Evolutionary conservation across 2,113 vertebrate genomes (phyloP).

Genomic region (Cynocephalus volans): DNA sequence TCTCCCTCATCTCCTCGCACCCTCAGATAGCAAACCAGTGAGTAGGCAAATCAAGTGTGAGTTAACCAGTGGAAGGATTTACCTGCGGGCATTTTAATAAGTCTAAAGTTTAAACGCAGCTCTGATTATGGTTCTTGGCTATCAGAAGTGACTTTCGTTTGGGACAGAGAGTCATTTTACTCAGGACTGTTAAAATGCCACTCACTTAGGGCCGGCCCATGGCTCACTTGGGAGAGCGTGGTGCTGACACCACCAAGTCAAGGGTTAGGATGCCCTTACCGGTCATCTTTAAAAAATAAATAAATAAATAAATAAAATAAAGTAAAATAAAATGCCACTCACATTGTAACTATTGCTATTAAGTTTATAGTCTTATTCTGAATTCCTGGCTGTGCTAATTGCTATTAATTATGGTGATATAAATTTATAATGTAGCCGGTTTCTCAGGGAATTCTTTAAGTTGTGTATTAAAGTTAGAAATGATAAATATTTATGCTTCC

Average conservation of each 20-base stretch:
- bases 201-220: neutral
- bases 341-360: slow-evolving; percentile 74
- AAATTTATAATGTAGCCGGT: slow-evolving; percentile 66
- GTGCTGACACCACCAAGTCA: too few relatives aligned
- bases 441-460: slow-evolving; percentile 25
- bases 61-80: neutral
- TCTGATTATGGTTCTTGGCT: slow-evolving; percentile 29
- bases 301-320: too few relatives aligned
- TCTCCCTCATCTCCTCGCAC: neutral
- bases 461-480: slow-evolving; percentile 70
- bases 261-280: too few relatives aligned
- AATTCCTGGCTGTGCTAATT: slow-evolving; percentile 63
- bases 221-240: too few relatives aligned
- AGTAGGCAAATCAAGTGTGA: neutral
- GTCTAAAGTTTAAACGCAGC: slow-evolving; percentile 39
- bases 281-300: too few relatives aligned
- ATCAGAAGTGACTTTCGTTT: slow-evolving; percentile 39
- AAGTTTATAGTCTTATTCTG: slow-evolving; percentile 66
- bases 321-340: slow-evolving; percentile 18
- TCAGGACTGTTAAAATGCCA: slow-evolving; percentile 58
- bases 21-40: neutral
- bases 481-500: slow-evolving; percentile 70
- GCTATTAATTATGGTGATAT: slow-evolving; percentile 77
- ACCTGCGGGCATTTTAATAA: neutral
- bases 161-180: neutral